These are phyloP conservation scores for Yponomeuta plumbellus DNA, from an alignment of 2,888 invertebrate genomes.

Conservation along the genomic window DNA sequence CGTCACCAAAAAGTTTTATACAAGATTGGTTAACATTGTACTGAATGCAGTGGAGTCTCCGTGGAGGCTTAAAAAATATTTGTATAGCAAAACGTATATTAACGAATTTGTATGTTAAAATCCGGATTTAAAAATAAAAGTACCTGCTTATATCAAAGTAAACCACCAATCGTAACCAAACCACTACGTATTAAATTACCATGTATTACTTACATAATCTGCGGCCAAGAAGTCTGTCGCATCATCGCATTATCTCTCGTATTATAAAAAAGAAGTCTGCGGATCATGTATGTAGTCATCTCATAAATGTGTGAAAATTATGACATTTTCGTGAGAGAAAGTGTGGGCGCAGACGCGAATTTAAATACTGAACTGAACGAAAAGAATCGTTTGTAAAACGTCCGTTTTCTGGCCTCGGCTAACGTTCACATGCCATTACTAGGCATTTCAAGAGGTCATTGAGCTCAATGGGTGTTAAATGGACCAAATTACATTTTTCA, in stretches of 20 bases:
- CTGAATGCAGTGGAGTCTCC: not conserved
- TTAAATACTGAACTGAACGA: not conserved
- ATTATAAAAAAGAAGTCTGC: not conserved
- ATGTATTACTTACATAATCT: not conserved
- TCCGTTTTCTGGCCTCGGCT: not conserved
- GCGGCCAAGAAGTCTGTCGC: not conserved
- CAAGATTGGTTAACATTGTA: not conserved
- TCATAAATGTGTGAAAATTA: conserved; percentile 5
- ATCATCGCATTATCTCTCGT: not conserved
- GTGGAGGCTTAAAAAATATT: no score
- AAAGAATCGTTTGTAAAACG: not conserved
- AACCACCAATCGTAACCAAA: no score
- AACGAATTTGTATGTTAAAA: not conserved
- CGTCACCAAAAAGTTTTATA: not conserved
- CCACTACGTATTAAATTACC: no score
- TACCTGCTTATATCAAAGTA: no score
- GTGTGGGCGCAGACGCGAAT: not conserved
- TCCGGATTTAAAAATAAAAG: not conserved
- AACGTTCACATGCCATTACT: not conserved
- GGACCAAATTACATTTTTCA: no score
- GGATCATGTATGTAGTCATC: not conserved
- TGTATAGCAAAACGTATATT: not conserved
- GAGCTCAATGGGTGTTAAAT: no score
- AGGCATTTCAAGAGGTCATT: no score
- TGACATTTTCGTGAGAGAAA: conserved; percentile 7